A percentile compares a stretch with the other conserved stretches of the same genome.
Evolutionary conservation across 1,140 invertebrate genomes (phyloP).

Genomic region (Zaprionus davidi): DNA sequence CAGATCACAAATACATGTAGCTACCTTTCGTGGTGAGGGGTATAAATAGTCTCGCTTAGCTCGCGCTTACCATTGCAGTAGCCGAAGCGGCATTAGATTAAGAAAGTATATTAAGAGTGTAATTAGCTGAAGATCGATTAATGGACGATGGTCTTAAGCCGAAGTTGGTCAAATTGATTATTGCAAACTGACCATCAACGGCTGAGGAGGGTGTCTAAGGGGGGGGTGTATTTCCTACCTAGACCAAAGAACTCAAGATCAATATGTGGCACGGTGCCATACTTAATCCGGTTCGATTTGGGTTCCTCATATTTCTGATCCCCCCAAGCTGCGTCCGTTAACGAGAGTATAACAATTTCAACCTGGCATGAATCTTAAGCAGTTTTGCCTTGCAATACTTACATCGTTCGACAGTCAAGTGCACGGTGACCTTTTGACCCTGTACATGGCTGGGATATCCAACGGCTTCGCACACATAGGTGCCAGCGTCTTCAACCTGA

Average conservation of each 20-base stretch:
- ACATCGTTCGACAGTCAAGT: slow-evolving; percentile 90
- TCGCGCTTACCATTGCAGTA: slow-evolving; percentile 9
- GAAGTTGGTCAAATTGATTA: background rate
- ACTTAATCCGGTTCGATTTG: slow-evolving; percentile 76
- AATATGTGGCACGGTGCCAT: slow-evolving; percentile 82
- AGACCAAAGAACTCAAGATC: slow-evolving; percentile 83
- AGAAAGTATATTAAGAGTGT: background rate
- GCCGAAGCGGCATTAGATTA: slow-evolving; percentile 7
- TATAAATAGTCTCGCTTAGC: background rate
- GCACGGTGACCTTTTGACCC: slow-evolving; percentile 87
- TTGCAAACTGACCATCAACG: background rate
- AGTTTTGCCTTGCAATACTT: slow-evolving; percentile 83
- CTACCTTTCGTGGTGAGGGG: background rate
- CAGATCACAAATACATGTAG: background rate
- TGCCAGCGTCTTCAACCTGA: slow-evolving; percentile 89
- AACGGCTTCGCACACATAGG: slow-evolving; percentile 92
- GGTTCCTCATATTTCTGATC: slow-evolving; percentile 74
- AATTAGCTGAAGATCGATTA: background rate
- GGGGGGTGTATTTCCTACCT: slow-evolving; percentile 63
- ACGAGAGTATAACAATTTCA: background rate
- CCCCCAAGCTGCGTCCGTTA: slow-evolving; percentile 84
- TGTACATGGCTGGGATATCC: slow-evolving; percentile 85
- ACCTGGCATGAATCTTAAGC: background rate
- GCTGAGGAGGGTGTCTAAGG: background rate
- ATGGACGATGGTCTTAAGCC: background rate